phyloP scores from a whole-genome alignment of 2,888 invertebrate species.

The Torymus tubicola region DNA sequence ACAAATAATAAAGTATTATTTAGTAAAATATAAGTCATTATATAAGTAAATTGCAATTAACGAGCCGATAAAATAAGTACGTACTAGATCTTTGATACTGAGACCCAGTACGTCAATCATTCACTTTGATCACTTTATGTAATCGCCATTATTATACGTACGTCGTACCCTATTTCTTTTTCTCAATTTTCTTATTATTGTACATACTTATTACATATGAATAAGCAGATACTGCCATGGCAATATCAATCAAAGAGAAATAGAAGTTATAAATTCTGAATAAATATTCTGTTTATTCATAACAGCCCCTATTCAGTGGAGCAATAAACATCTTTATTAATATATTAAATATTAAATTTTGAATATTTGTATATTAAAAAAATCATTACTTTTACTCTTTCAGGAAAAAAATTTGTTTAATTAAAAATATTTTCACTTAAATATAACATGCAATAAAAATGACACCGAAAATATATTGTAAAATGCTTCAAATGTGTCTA shows the following conservation, averaged over 20 bases:
- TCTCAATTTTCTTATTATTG: conserved; percentile 18
- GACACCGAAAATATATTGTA: too few relatives aligned
- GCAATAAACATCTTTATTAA: too few relatives aligned
- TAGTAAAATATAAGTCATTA: background rate
- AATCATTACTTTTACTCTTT: too few relatives aligned
- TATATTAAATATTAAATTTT: too few relatives aligned
- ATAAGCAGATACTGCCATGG: background rate
- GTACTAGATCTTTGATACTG: conserved; percentile 12
- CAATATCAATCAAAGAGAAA: background rate
- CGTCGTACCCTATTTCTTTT: conserved; percentile 4
- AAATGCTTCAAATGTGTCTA: too few relatives aligned
- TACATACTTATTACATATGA: background rate
- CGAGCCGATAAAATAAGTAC: conserved; percentile 9
- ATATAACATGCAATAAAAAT: too few relatives aligned
- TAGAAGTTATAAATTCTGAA: background rate
- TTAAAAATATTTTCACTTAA: too few relatives aligned
- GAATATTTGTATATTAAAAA: too few relatives aligned
- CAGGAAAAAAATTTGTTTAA: too few relatives aligned
- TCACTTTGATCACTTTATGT: conserved; percentile 33
- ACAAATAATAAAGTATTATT: too few relatives aligned
- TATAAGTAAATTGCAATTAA: conserved; percentile 30
- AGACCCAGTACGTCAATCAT: conserved; percentile 26
- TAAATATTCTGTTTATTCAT: background rate
- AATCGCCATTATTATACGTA: conserved; percentile 19
- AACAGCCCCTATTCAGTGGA: too few relatives aligned